Percentiles rank a stretch among this genome's conserved stretches.
Conservation (phyloP, 2,797 vertebrate species). For the Sebastiscus tertius region DNA sequence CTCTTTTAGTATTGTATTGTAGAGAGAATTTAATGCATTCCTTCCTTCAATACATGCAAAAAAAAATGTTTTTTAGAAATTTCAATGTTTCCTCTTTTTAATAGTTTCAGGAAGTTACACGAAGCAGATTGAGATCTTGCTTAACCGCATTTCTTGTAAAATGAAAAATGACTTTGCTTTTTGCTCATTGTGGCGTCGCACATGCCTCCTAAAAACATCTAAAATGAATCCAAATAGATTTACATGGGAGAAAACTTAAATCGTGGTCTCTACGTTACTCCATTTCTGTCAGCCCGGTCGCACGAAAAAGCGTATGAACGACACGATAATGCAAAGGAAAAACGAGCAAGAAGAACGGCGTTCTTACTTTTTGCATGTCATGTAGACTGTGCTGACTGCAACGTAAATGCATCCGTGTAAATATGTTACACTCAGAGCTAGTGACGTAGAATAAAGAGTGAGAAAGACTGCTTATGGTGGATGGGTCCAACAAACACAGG, state of each 20-base stretch:
- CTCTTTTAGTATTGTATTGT: not conserved
- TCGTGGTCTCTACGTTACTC: not conserved
- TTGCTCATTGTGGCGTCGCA: not conserved
- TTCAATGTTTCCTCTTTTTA: not conserved
- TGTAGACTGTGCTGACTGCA: rapidly evolving
- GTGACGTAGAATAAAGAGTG: too few species aligned
- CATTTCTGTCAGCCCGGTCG: rapidly evolving
- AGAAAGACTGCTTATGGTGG: not conserved
- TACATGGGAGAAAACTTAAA: not conserved
- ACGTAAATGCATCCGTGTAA: too few species aligned
- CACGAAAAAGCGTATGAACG: rapidly evolving
- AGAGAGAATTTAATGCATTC: not conserved
- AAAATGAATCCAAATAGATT: not conserved
- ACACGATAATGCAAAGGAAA: too few species aligned
- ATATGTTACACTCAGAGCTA: too few species aligned
- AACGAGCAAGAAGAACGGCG: too few species aligned
- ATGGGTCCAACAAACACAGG: not conserved
- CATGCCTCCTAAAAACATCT: not conserved
- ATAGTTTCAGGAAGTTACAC: not conserved
- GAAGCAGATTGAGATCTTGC: not conserved
- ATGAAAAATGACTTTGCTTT: not conserved
- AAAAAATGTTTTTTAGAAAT: not conserved
- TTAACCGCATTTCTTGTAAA: not conserved
- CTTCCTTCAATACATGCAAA: not conserved
- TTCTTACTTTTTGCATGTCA: too few species aligned